Percentiles rank a stretch among this genome's conserved stretches.
Evolutionary conservation across 2,113 vertebrate genomes (phyloP).

Genomic region (Anoura caudifer): DNA sequence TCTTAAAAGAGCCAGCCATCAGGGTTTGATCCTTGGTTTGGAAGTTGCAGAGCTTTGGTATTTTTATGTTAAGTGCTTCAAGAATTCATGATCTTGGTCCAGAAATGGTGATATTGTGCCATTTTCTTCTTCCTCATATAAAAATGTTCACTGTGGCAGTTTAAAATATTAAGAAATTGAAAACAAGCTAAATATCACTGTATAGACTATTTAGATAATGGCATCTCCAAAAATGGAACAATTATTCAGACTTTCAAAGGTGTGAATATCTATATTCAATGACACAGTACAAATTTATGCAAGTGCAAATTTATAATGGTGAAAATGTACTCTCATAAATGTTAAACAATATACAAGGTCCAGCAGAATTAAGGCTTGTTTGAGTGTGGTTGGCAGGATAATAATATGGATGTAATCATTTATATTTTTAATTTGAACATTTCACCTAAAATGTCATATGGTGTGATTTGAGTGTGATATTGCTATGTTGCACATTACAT

Average conservation of each 20-base stretch:
- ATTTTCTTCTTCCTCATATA: slow-evolving; percentile 69
- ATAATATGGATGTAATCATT: too few relatives aligned
- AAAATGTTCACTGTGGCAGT: not conserved
- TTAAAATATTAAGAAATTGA: not conserved
- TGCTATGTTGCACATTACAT: too few relatives aligned
- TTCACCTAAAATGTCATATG: too few relatives aligned
- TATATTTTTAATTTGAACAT: too few relatives aligned
- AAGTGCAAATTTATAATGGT: not conserved
- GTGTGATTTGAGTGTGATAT: too few relatives aligned
- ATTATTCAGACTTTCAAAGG: not conserved
- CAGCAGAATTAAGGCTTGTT: too few relatives aligned
- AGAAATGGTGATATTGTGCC: not conserved
- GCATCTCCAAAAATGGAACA: not conserved
- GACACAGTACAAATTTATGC: not conserved
- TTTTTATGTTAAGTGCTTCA: not conserved
- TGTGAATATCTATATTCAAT: not conserved
- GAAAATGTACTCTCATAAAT: slow-evolving; percentile 26
- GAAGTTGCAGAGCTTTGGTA: not conserved
- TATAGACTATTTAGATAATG: not conserved
- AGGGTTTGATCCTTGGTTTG: not conserved
- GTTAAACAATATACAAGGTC: not conserved
- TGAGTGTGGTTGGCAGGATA: too few relatives aligned
- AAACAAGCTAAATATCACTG: not conserved
- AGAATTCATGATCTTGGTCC: not conserved
- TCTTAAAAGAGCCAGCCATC: not conserved